Conservation (phyloP, 2,797 vertebrate genomes). For the Microtus agrestis region DNA sequence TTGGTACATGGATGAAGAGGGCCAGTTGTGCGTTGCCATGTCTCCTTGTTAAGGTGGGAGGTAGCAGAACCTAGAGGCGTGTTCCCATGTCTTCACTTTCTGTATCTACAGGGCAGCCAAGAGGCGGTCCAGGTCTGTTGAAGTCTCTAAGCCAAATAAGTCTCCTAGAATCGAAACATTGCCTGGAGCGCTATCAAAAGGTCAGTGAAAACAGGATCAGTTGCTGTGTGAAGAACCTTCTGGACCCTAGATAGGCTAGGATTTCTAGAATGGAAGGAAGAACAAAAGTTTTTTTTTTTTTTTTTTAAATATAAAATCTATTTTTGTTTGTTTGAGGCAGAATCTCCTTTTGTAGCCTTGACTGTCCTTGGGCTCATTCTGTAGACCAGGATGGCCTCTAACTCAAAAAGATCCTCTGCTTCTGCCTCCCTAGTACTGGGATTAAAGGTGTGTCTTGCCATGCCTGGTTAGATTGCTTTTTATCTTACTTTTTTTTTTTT, state of each 20-base stretch:
- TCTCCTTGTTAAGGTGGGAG: neutral
- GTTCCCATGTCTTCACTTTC: neutral
- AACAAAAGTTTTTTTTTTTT: neutral
- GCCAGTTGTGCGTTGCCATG: neutral
- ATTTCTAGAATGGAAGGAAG: conserved; percentile 12
- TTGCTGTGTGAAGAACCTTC: neutral
- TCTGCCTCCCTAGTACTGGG: neutral
- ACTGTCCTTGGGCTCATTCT: neutral
- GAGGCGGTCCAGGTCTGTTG: conserved; percentile 67
- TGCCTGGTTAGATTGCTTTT: neutral
- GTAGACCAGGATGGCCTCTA: neutral
- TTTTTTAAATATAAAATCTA: neutral
- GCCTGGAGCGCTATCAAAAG: conserved; percentile 63
- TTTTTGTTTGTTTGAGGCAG: neutral
- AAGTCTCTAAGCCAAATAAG: neutral
- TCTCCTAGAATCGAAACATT: conserved; percentile 36
- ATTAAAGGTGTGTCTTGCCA: neutral
- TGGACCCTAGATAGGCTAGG: neutral
- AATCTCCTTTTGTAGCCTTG: neutral
- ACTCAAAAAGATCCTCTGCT: neutral
- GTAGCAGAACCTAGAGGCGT: neutral
- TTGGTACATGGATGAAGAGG: neutral
- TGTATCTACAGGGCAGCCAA: conserved; percentile 74
- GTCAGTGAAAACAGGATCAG: conserved; percentile 65
- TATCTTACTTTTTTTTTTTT: neutral